Percentiles rank a stretch among this genome's conserved stretches.
phyloP scores from a whole-genome alignment of 2,113 vertebrate species.

The Ceratotherium simum region DNA sequence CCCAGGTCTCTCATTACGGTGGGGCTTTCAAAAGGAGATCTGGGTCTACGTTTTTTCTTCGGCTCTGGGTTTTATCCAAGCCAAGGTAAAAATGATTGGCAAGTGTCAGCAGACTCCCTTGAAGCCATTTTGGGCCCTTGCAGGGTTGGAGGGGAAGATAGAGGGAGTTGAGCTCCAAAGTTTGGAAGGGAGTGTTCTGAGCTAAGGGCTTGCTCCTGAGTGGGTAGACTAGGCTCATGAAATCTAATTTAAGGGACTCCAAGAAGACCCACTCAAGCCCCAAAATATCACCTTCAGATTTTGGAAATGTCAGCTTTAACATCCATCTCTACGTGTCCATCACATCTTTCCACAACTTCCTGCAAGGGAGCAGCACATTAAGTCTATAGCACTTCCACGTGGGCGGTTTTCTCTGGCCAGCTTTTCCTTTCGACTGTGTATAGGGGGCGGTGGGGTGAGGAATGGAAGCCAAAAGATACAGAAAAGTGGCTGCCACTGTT shows the following conservation, averaged over 20 bases:
- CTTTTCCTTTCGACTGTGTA: neutral
- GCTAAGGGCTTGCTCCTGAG: slow-evolving; percentile 45
- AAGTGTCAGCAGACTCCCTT: neutral
- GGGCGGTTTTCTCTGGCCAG: neutral
- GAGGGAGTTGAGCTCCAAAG: neutral
- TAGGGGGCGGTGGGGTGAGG: neutral
- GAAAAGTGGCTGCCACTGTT: neutral
- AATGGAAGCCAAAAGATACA: neutral
- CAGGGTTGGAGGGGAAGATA: neutral
- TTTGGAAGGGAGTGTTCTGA: neutral
- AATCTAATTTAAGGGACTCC: slow-evolving; percentile 53
- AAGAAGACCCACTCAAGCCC: slow-evolving; percentile 51
- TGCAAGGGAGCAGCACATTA: neutral
- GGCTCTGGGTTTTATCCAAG: neutral
- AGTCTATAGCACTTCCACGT: neutral
- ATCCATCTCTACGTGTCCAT: neutral
- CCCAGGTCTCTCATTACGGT: neutral
- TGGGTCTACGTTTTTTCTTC: neutral
- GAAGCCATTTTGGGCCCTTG: neutral
- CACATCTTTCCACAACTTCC: neutral
- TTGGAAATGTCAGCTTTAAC: slow-evolving; percentile 45
- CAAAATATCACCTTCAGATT: slow-evolving; percentile 34
- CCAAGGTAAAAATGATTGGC: slow-evolving; percentile 42
- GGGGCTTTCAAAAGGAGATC: neutral
- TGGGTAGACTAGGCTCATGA: slow-evolving; percentile 5